phyloP scores from a whole-genome alignment of 2,888 invertebrate genomes.

The Tyria jacobaeae region DNA sequence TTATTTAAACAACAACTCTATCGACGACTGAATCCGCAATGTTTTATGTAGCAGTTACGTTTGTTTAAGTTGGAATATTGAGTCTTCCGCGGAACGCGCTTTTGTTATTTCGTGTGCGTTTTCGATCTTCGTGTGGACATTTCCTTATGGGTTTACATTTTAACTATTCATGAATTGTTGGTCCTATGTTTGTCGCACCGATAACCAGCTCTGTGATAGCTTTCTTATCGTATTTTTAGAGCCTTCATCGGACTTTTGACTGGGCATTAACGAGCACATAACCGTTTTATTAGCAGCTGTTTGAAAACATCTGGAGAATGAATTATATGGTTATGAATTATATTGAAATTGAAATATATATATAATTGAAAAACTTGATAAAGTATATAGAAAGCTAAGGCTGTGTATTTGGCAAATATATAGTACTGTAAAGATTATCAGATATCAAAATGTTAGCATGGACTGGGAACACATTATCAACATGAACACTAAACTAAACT shows the following conservation, averaged over 20 bases:
- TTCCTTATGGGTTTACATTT: slow-evolving; percentile 61
- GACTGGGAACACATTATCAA: too few relatives aligned
- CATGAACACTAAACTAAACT: too few relatives aligned
- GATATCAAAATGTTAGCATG: too few relatives aligned
- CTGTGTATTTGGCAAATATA: too few relatives aligned
- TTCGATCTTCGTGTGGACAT: slow-evolving; percentile 49
- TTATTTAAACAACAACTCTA: slow-evolving; percentile 70
- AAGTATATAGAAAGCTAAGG: too few relatives aligned
- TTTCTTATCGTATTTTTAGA: slow-evolving; percentile 71
- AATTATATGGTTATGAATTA: slow-evolving; percentile 2
- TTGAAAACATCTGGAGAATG: background rate
- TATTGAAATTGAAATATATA: too few relatives aligned
- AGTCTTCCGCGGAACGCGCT: slow-evolving; percentile 31
- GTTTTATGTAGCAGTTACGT: slow-evolving; percentile 49
- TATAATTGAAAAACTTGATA: too few relatives aligned
- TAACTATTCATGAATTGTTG: slow-evolving; percentile 75
- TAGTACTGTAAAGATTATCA: too few relatives aligned
- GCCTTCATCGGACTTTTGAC: slow-evolving; percentile 49
- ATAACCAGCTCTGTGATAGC: slow-evolving; percentile 67
- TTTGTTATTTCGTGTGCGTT: slow-evolving; percentile 32
- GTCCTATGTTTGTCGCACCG: slow-evolving; percentile 66
- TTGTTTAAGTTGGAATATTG: slow-evolving; percentile 47
- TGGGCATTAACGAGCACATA: slow-evolving; percentile 27
- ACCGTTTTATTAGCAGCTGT: slow-evolving; percentile 24
- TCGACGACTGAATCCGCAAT: slow-evolving; percentile 46